Conservation (phyloP, 1,140 invertebrate species). For the Ditylenchus dipsaci region DNA sequence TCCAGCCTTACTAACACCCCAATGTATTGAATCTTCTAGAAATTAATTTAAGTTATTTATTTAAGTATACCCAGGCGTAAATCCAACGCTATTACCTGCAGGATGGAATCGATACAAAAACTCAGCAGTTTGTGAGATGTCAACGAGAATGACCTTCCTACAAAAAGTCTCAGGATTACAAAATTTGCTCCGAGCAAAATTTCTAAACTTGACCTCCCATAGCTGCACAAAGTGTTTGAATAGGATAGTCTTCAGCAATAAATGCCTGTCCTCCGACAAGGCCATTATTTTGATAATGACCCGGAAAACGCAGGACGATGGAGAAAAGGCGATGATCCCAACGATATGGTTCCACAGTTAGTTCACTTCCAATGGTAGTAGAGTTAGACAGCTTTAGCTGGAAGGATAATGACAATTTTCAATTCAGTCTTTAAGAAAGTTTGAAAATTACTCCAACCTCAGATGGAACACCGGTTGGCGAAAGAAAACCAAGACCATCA, state of each 20-base stretch:
- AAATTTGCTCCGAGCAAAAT: neutral
- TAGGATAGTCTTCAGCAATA: conserved; percentile 76
- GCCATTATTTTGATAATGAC: conserved; percentile 61
- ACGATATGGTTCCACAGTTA: conserved; percentile 92
- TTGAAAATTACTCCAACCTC: conserved; percentile 64
- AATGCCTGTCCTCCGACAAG: neutral
- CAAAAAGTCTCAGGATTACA: conserved; percentile 31
- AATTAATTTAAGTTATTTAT: no score
- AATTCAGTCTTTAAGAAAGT: conserved; percentile 1
- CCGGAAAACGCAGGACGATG: conserved; percentile 81
- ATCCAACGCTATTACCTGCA: conserved; percentile 63
- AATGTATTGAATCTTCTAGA: conserved; percentile 77
- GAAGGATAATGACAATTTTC: conserved; percentile 29
- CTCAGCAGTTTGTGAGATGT: conserved; percentile 88
- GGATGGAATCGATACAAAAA: conserved; percentile 90
- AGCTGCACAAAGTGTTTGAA: conserved; percentile 98
- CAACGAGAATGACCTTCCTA: conserved; percentile 87
- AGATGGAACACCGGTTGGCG: neutral
- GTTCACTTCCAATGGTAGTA: conserved; percentile 74
- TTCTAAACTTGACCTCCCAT: conserved; percentile 72
- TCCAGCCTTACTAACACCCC: conserved; percentile 97
- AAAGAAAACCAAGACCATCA: conserved; percentile 69
- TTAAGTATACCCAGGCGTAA: no score
- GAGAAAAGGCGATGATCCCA: conserved; percentile 98
- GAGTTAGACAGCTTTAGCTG: conserved; percentile 81